Percentiles rank a stretch among this genome's conserved stretches.
These are phyloP conservation scores for Micrastur ruficollis DNA, from an alignment of 2,797 vertebrate species.

Conservation along the genomic window DNA sequence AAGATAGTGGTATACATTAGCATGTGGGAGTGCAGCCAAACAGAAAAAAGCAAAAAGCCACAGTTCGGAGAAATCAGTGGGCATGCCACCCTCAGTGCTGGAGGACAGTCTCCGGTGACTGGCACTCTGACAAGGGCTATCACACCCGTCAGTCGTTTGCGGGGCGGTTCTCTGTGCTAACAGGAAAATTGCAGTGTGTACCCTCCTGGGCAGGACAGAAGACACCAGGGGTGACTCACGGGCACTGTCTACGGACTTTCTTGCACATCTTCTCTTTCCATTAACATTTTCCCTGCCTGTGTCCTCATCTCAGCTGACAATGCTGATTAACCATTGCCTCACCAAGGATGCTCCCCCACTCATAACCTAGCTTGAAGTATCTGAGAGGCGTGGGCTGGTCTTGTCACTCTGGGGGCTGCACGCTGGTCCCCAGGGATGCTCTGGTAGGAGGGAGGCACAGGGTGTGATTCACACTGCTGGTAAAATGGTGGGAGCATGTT, in stretches of 20 bases:
- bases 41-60: background rate
- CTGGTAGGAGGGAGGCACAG: background rate
- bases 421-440: background rate
- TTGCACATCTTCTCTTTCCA: background rate
- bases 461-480: fast-evolving
- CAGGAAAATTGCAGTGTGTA: background rate
- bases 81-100: background rate
- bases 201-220: fast-evolving
- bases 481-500: background rate
- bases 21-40: background rate
- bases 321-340: background rate
- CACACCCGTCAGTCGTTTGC: fast-evolving
- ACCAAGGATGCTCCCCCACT: background rate
- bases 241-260: background rate
- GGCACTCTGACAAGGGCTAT: background rate
- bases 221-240: fast-evolving
- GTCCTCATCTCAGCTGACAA: background rate
- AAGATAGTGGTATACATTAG: background rate
- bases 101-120: background rate
- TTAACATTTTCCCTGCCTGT: background rate
- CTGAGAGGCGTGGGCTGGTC: background rate
- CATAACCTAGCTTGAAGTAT: background rate
- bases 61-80: background rate
- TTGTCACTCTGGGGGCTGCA: background rate
- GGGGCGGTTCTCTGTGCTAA: background rate